Percentiles rank a stretch among this genome's conserved stretches.
phyloP scores from a whole-genome alignment of 2,113 vertebrate genomes.

The Fulica atra region DNA sequence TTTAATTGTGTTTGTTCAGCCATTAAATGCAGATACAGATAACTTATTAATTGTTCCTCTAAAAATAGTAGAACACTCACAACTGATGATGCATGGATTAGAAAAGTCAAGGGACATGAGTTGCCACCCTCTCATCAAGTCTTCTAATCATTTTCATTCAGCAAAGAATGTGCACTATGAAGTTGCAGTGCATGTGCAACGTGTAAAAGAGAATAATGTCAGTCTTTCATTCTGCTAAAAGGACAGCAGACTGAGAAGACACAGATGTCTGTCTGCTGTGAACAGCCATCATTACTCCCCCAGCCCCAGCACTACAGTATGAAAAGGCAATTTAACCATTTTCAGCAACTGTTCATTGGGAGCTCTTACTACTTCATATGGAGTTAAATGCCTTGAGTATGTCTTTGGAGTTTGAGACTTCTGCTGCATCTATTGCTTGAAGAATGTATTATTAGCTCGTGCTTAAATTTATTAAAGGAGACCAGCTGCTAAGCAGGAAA shows the following conservation, averaged over 20 bases:
- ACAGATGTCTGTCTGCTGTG: conserved; percentile 2
- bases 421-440: neutral
- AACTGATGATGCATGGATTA: neutral
- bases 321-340: neutral
- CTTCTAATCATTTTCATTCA: neutral
- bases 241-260: neutral
- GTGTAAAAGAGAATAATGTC: neutral
- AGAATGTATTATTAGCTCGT: neutral
- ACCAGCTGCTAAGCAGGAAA: neutral
- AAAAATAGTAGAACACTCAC: neutral
- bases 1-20: neutral
- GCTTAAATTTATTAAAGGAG: neutral
- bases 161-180: neutral
- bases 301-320: neutral
- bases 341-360: neutral
- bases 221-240: conserved; percentile 10
- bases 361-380: neutral
- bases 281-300: neutral
- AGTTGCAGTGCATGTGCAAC: neutral
- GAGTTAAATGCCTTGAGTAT: neutral
- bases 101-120: neutral
- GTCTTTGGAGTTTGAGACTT: neutral
- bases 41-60: neutral
- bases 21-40: neutral
- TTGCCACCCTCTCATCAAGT: neutral